Percentiles rank a stretch among this genome's conserved stretches.
Conservation (phyloP, 1,140 invertebrate genomes). For the Lethrus apterus region DNA sequence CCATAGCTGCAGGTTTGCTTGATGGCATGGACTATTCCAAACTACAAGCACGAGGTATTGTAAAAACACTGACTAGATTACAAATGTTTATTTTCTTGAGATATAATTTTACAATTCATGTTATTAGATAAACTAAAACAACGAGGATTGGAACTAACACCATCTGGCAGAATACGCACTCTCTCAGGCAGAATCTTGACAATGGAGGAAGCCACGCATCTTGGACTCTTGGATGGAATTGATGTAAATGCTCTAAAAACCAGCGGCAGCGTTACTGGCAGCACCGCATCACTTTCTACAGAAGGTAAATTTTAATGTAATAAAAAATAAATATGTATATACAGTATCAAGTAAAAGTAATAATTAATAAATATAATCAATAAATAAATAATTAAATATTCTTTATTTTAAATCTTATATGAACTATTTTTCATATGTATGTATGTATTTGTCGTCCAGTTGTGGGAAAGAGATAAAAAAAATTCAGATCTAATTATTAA, state of each 20-base stretch:
- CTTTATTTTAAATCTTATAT: no score
- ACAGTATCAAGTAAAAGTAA: no score
- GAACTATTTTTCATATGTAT: no score
- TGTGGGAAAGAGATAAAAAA: no score
- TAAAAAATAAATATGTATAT: no score
- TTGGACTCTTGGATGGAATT: not conserved
- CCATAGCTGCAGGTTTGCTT: constrained; percentile 14
- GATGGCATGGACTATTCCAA: constrained; percentile 17
- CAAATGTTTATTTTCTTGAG: not conserved
- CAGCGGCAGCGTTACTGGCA: no score
- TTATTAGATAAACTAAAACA: constrained; percentile 4
- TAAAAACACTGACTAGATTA: constrained; percentile 1
- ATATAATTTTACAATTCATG: not conserved
- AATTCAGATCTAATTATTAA: no score
- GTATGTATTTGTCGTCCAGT: no score
- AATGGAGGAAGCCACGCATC: not conserved
- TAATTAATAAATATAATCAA: no score
- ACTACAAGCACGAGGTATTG: not conserved
- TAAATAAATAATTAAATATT: no score
- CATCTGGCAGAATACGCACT: not conserved
- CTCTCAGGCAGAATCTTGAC: constrained; percentile 1
- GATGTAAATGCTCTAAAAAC: not conserved
- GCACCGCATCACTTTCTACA: no score
- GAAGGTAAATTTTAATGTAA: no score
- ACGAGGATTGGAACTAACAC: not conserved